phyloP scores from a whole-genome alignment of 2,797 vertebrate genomes.

The Peromyscus nudipes region DNA sequence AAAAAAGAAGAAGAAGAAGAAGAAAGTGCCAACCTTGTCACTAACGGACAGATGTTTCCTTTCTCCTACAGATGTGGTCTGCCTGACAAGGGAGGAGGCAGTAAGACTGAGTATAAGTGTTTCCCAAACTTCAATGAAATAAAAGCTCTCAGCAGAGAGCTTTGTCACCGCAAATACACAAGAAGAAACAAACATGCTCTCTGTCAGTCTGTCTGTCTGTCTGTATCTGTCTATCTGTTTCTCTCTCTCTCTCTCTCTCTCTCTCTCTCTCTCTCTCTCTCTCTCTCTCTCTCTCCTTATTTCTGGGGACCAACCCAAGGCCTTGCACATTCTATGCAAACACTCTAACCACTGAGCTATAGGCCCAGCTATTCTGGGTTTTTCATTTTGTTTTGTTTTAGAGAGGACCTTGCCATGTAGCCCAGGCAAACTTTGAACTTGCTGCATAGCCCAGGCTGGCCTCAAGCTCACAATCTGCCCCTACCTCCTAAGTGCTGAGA shows the following conservation, averaged over 20 bases:
- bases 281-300: neutral
- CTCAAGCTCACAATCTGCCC: neutral
- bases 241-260: too few species aligned
- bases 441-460: neutral
- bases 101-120: neutral
- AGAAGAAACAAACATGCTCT: neutral
- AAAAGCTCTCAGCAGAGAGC: neutral
- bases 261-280: too few species aligned
- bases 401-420: neutral
- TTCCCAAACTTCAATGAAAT: constrained; percentile 33
- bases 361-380: neutral
- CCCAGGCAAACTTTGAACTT: neutral
- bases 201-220: neutral
- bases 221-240: neutral
- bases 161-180: neutral
- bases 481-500: neutral
- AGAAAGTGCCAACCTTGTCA: neutral
- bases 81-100: neutral
- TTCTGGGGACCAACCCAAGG: neutral
- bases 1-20: neutral
- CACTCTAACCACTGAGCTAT: neutral
- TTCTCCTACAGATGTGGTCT: constrained; percentile 34
- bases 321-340: neutral
- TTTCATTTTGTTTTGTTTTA: neutral
- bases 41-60: neutral